Evolutionary conservation across 1,140 invertebrate genomes (phyloP), one percentile per base, ranked within the genome.

Genomic region (Parasteatoda tepidariorum): DNA sequence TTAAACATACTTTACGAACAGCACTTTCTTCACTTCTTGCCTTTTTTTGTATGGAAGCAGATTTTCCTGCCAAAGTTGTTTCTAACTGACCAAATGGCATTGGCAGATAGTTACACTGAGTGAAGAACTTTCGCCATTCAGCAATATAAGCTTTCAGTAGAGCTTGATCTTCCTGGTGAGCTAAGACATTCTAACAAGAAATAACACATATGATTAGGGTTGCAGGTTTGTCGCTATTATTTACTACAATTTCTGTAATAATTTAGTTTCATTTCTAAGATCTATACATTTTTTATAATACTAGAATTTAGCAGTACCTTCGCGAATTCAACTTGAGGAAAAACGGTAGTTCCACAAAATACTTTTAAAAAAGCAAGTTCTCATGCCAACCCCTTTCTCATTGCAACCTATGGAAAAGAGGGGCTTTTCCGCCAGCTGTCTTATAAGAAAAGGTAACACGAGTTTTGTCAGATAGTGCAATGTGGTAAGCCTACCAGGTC

Each of bases 81-180:
- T 98, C 97, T 84, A 99, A 90, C 89, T 97, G 96, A 62, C 94
- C 92, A 91, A 99, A 99, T 13, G 97, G 97, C 84, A 97, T 96
- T 3, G 97, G 97, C 86, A 99, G 90, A 90, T 98, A 99, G 89
- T 96, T 95, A 89, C 97, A 98, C 88, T 99, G 97, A 7, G 96
- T 96, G 88, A 98, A 98, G 91, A 99, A 99, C 87, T 98, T 98
- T 57, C 95, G 92, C 97, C 97, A 99, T 90, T 98, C 97, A 9
- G 93, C 92, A 86, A 99, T 98, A 87, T 99, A 99, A 9, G 97
- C 95, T 90, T 97, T 97, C 6, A 99, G 90, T 28, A 99, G 90
- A 7, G 97, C 96, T 88, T 98, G 96, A 87, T 99, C 97, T 88
- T 98, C 97, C 84, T 96, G 92, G 87, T 97, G 95, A 24, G 95